phyloP scores from a whole-genome alignment of 2,888 invertebrate species.

The Aproaerema taeniolella region DNA sequence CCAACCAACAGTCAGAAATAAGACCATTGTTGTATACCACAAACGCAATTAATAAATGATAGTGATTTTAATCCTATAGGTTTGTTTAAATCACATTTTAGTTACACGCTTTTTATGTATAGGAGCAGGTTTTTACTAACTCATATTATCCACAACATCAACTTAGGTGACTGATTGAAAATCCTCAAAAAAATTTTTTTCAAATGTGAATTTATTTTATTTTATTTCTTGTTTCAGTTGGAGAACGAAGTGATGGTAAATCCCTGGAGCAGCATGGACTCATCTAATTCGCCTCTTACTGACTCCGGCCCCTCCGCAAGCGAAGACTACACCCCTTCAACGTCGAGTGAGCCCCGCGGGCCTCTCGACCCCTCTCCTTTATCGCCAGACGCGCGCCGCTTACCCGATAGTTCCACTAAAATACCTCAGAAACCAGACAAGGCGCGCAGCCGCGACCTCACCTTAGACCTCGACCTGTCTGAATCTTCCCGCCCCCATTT shows the following conservation, averaged over 20 bases:
- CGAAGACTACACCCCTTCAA: conserved; percentile 69
- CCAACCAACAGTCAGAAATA: too few species aligned
- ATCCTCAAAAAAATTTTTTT: too few species aligned
- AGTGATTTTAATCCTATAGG: too few species aligned
- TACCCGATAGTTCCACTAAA: conserved; percentile 43
- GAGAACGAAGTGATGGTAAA: conserved; percentile 77
- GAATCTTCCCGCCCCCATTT: conserved; percentile 78
- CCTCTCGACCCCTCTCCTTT: conserved; percentile 42
- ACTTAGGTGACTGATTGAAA: too few species aligned
- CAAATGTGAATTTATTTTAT: conserved; percentile 24
- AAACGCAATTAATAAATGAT: too few species aligned
- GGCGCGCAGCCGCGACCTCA: conserved; percentile 60
- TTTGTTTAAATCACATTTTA: too few species aligned
- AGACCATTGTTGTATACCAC: too few species aligned
- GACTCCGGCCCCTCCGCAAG: conserved; percentile 72
- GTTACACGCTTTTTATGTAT: too few species aligned
- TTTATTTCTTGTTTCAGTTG: conserved; percentile 75
- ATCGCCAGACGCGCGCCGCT: conserved; percentile 53
- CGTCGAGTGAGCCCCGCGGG: conserved; percentile 57
- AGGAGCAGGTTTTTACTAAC: too few species aligned
- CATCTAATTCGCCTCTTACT: conserved; percentile 71
- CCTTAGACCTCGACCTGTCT: conserved; percentile 57
- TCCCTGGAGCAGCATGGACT: conserved; percentile 77
- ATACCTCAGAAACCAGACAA: conserved; percentile 39
- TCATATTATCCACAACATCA: too few species aligned